Percentiles rank a stretch among this genome's conserved stretches.
Conservation (phyloP, 2,797 vertebrate genomes). For the Crypturellus tataupa region DNA sequence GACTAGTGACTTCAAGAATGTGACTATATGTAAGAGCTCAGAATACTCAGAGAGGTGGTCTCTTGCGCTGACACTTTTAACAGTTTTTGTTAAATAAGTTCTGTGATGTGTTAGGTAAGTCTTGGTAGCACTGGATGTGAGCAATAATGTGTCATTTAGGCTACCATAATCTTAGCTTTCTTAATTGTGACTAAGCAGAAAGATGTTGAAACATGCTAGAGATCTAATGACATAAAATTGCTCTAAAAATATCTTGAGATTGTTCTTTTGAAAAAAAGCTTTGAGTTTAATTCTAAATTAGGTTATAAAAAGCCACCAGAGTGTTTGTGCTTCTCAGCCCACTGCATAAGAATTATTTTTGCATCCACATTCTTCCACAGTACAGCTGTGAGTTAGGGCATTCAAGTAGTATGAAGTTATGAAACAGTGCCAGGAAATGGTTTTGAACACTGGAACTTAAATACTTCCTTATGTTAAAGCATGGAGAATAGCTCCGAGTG, state of each 20-base stretch:
- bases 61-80: not conserved
- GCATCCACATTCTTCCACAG: not conserved
- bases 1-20: not conserved
- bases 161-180: not conserved
- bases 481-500: not conserved
- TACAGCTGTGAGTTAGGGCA: not conserved
- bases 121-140: not conserved
- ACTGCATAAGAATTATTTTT: conserved; percentile 1
- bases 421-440: not conserved
- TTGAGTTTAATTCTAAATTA: conserved; percentile 59
- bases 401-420: not conserved
- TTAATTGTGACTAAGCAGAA: conserved; percentile 54
- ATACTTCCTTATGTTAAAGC: not conserved
- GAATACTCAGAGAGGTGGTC: not conserved
- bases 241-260: conserved; percentile 60
- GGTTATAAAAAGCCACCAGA: conserved; percentile 26
- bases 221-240: conserved; percentile 34
- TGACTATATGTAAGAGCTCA: not conserved
- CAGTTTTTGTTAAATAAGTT: not conserved
- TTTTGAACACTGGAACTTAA: not conserved
- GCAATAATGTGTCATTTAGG: not conserved
- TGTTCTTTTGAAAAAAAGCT: conserved; percentile 19
- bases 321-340: not conserved
- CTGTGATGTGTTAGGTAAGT: not conserved
- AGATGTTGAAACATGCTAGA: conserved; percentile 26